A percentile compares a stretch with the other conserved stretches of the same genome.
Conservation (phyloP, 2,888 invertebrate genomes). For the Cheilosia soror region DNA sequence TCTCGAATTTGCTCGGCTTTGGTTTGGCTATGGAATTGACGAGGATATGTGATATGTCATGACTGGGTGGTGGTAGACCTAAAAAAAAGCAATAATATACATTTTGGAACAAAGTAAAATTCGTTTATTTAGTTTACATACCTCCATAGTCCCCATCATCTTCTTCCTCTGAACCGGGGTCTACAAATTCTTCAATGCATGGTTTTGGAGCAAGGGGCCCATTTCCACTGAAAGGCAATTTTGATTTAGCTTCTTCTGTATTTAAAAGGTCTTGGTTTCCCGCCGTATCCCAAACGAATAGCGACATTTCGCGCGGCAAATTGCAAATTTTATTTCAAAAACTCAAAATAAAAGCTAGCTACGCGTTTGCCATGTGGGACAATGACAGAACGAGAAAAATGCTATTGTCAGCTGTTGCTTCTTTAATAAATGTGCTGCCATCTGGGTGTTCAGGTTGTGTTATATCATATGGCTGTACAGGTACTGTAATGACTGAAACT, state of each 20-base stretch:
- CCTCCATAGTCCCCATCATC: conserved; percentile 77
- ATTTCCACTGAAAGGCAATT: conserved; percentile 4
- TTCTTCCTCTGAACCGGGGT: conserved; percentile 72
- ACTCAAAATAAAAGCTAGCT: background rate
- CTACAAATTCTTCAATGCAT: conserved; percentile 38
- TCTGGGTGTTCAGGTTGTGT: background rate
- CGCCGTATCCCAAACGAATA: conserved; percentile 80
- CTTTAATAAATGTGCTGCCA: background rate
- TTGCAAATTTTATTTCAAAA: background rate
- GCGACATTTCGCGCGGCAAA: conserved; percentile 77
- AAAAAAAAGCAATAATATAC: background rate
- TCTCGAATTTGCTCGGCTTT: conserved; percentile 66
- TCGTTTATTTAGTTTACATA: background rate
- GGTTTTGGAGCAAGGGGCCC: conserved; percentile 39
- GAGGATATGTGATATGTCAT: conserved; percentile 77
- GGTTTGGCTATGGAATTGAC: conserved; percentile 67
- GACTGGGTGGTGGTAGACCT: conserved; percentile 78
- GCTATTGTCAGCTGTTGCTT: background rate
- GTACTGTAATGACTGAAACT: background rate
- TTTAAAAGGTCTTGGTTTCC: conserved; percentile 79
- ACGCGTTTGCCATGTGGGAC: conserved; percentile 6
- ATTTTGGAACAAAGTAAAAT: background rate
- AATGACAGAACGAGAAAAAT: background rate
- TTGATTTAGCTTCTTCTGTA: conserved; percentile 2
- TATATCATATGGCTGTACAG: too few relatives aligned